Evolutionary conservation across 2,113 vertebrate genomes (phyloP), one percentile per base, ranked within the genome.

Genomic region (Microtus richardsoni): DNA sequence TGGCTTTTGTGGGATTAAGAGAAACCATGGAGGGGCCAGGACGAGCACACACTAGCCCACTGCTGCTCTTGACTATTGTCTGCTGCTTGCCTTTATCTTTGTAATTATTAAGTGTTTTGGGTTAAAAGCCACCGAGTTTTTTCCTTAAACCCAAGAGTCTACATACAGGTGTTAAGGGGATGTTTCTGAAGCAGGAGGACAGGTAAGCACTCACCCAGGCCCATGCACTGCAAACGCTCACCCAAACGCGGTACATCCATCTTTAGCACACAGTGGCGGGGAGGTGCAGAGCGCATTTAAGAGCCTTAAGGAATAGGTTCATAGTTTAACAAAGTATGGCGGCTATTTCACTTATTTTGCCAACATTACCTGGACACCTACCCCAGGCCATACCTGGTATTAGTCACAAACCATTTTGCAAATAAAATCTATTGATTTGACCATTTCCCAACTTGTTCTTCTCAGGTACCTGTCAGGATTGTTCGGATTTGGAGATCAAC

Each of bases 111-210:
- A 84, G 70, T 41, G 36, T 82, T 88, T 85, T 68, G 66, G n/a
- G 78, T 80, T 88, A 73, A 80, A 97, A 94, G 30, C 44, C n/a
- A 44, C 39, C 88, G 36, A 26, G 21, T 75, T 83, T 97, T 24
- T 33, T 91, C n/a, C 95, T 94, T 33, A 89, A 44, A 91, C 33
- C 6, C 77, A 79, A 89, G 54, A 9, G 24, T 77, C 8, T 91
- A 62, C 5, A 68, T 66, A 24, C 30, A 68, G 26, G 73, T 77
- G 5, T 93, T 93, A 71, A 33, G 52, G 41, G 47, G 49, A 62
- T 62, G 22, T 71, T 86, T 22, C 58, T 47, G 44, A 96, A 95
- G 47, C 33, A 66, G 87, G 71, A 91, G 71, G 75, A 17, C 24
- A 64, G 19, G 58, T n/a, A 94, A 36, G 30, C 16, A 62, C 2